Evolutionary conservation across 2,113 vertebrate species (phyloP).

Genomic region (Nicator chloris): DNA sequence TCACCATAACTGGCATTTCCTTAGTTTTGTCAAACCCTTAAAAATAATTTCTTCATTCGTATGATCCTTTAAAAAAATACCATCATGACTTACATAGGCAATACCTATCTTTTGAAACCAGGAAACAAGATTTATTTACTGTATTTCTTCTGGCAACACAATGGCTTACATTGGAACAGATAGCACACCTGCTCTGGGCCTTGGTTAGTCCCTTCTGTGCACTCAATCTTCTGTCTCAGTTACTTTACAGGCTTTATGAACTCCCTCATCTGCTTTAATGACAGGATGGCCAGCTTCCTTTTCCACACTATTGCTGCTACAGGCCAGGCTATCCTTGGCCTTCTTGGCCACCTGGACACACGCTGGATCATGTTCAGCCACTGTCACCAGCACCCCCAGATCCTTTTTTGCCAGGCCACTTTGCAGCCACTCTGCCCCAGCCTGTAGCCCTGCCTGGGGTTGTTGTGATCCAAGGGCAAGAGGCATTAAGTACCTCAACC

Average conservation of each 20-base stretch:
- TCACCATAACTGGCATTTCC: background rate
- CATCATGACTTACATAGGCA: background rate
- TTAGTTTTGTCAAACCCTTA: background rate
- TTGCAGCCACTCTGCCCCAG: background rate
- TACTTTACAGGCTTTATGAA: background rate
- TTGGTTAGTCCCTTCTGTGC: background rate
- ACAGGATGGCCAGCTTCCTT: background rate
- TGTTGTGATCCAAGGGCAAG: background rate
- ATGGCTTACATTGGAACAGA: background rate
- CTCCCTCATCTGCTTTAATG: background rate
- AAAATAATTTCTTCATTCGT: background rate
- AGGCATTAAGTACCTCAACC: background rate
- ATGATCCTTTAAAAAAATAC: background rate
- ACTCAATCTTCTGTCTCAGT: background rate
- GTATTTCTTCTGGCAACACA: background rate
- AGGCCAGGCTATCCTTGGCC: background rate
- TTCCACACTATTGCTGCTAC: background rate
- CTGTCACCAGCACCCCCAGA: background rate
- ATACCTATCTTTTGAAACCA: background rate
- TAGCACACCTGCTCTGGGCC: background rate
- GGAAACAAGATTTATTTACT: background rate
- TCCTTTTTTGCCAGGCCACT: fast-evolving
- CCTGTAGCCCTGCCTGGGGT: background rate
- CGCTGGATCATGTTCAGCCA: fast-evolving
- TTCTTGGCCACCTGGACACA: background rate